These are phyloP conservation scores for Dipus sagitta DNA, from an alignment of 2,797 vertebrate genomes.

Conservation along the genomic window DNA sequence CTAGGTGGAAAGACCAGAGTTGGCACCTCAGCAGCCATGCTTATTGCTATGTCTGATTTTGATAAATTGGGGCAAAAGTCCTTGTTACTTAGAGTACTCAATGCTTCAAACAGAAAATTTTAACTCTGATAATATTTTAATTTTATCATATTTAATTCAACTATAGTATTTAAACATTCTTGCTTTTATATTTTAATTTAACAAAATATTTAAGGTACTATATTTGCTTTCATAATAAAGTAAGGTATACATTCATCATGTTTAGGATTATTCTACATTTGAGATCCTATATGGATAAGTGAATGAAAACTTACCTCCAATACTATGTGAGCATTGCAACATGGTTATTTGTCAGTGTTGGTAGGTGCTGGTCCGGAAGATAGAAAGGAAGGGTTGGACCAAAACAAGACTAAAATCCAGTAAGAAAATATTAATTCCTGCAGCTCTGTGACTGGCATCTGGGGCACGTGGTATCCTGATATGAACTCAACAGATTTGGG, in stretches of 20 bases:
- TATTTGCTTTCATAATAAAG: background rate
- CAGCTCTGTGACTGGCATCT: background rate
- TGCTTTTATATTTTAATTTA: background rate
- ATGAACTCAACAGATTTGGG: background rate
- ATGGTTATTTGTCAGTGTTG: no score
- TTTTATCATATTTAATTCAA: background rate
- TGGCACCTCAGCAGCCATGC: background rate
- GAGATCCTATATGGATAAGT: background rate
- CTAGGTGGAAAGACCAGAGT: background rate
- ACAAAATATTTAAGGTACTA: background rate
- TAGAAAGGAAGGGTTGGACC: background rate
- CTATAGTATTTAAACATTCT: background rate
- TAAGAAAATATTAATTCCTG: background rate
- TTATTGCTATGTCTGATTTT: background rate
- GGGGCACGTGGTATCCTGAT: background rate
- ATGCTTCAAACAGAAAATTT: background rate
- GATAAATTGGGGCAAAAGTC: background rate
- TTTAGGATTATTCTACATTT: background rate
- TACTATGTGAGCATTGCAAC: background rate
- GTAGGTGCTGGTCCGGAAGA: background rate
- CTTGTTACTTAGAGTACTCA: no score
- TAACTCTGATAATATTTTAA: background rate
- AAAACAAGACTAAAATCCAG: background rate
- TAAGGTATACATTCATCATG: background rate
- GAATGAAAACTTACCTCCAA: background rate